phyloP scores from a whole-genome alignment of 1,140 invertebrate genomes.

The Lineus longissimus region DNA sequence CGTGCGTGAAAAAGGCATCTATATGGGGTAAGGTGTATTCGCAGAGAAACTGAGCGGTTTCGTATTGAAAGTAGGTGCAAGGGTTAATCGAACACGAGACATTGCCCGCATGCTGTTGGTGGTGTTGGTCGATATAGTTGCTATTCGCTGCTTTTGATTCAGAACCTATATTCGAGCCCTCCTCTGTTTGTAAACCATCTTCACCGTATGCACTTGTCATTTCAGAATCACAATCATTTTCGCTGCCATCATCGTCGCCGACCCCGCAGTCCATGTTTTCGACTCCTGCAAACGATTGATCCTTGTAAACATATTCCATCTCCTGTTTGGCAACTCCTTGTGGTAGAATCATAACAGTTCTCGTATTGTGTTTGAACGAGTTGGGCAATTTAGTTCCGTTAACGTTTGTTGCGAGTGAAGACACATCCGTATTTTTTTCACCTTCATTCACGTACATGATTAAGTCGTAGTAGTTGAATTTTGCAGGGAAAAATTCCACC shows the following conservation, averaged over 20 bases:
- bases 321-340: background rate
- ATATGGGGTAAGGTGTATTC: slow-evolving; percentile 7
- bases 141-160: background rate
- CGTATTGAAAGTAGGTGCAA: slow-evolving; percentile 7
- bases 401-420: background rate
- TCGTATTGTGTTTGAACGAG: slow-evolving; percentile 4
- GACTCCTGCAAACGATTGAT: background rate
- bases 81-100: slow-evolving; percentile 1
- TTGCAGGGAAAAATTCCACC: background rate
- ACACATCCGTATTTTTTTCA: no score
- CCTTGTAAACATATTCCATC: slow-evolving; percentile 4
- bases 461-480: slow-evolving; percentile 6
- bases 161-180: background rate
- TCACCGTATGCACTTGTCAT: slow-evolving; percentile 7
- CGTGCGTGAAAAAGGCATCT: slow-evolving; percentile 2
- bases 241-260: background rate
- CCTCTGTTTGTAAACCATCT: background rate
- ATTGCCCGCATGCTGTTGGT: background rate
- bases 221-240: slow-evolving; percentile 6
- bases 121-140: no score
- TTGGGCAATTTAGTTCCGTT: background rate
- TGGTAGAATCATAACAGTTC: background rate
- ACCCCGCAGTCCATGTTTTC: background rate
- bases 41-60: background rate
- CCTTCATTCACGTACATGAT: background rate